Evolutionary conservation across 2,797 vertebrate genomes (phyloP), one percentile per base, ranked within the genome.

Genomic region (Hipposideros larvatus): DNA sequence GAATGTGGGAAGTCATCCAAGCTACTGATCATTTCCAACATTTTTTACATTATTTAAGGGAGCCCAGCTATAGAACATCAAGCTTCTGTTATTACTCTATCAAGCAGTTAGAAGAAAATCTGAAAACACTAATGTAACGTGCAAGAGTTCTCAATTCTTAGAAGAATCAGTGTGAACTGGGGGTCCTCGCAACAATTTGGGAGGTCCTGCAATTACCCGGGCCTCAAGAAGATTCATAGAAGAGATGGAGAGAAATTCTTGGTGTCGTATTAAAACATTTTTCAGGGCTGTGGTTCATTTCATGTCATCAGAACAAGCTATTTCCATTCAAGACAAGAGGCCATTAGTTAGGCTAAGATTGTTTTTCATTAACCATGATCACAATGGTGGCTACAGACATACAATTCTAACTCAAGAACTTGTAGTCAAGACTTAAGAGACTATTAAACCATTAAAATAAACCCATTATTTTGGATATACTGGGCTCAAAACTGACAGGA

Each of bases 21-120:
- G 92, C 94, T 83, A 87, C 51, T 95, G 95, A 4, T 68, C 90
- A 66, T 92, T 97, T 91, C 2, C 21, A 97, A 95, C 68, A 90
- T 89, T 97, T 98, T 95, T 94, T 86, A 74, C 85, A 91, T 88
- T 94, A 95, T 96, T 96, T 78, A 94, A 97, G 96, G 94, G 84
- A 98, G 96, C 73, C 68, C 89, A 97, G 79, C 83, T 93, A 80
- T 10, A 73, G 89, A 97, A 84, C 90, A 95, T 78, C 88, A 66
- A 97, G 59, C 61, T 96, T 97, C 94, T 91, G 95, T 96, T 96
- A 95, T 94, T 91, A 94, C 34, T 74, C 82, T 86, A 97, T 97
- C 96, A 98, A 98, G 96, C 11, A 96, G 97, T 97, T 96, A 97
- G 65, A 97, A 80, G 51, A 70, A 97, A 97, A 97, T 79, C 55